phyloP scores from a whole-genome alignment of 2,113 vertebrate species.

The Bolborhynchus lineola region DNA sequence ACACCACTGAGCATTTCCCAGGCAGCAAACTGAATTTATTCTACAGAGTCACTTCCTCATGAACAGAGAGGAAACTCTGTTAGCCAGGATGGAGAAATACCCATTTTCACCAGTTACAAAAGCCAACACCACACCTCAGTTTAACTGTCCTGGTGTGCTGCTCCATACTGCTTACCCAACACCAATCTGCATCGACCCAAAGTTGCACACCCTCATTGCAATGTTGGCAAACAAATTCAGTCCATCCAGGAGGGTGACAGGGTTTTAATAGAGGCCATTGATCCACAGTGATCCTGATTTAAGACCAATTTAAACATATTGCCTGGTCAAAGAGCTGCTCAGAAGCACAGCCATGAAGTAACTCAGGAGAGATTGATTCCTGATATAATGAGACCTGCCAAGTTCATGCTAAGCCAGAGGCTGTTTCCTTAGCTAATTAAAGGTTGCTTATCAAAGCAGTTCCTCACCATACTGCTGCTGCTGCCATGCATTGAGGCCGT shows the following conservation, averaged over 20 bases:
- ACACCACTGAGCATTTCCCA: neutral
- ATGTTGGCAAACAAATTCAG: neutral
- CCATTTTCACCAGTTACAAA: neutral
- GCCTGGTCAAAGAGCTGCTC: neutral
- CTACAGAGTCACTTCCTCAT: neutral
- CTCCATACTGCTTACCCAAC: neutral
- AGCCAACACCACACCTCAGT: rapidly evolving
- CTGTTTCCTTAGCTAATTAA: neutral
- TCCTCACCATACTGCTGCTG: neutral
- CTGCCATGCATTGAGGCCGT: neutral
- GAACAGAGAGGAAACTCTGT: neutral
- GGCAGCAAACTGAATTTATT: neutral
- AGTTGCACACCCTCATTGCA: neutral
- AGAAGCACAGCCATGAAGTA: neutral
- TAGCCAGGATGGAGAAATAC: neutral
- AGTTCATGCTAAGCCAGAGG: neutral
- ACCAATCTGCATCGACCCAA: neutral
- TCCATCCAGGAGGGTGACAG: neutral
- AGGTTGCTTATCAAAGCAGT: neutral
- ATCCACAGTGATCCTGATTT: neutral
- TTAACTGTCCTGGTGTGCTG: neutral
- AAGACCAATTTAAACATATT: neutral
- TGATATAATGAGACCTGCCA: neutral
- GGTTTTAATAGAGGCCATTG: neutral
- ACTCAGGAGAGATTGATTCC: neutral